Conservation (phyloP, 2,888 invertebrate species). For the Raillietiella orientalis region DNA sequence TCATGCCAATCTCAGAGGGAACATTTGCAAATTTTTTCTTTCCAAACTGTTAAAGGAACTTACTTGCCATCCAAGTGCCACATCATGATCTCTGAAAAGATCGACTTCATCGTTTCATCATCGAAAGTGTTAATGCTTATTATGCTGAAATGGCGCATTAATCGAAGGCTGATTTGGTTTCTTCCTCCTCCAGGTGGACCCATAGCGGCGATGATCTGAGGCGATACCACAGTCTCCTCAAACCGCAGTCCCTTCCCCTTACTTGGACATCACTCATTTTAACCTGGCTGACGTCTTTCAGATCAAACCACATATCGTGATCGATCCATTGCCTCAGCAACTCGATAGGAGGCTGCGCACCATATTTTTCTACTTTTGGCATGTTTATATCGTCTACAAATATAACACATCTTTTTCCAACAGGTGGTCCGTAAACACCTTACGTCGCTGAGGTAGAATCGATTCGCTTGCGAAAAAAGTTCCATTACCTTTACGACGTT, state of each 20-base stretch:
- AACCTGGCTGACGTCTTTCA: slow-evolving; percentile 39
- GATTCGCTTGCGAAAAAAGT: slow-evolving; percentile 3
- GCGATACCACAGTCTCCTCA: background rate
- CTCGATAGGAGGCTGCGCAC: slow-evolving; percentile 82
- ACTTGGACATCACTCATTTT: slow-evolving; percentile 56
- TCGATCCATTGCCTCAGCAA: slow-evolving; percentile 64
- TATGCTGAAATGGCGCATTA: slow-evolving; percentile 53
- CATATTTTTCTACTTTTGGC: slow-evolving; percentile 61
- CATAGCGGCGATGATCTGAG: slow-evolving; percentile 2
- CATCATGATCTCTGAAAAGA: slow-evolving; percentile 59
- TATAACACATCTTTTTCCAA: slow-evolving; percentile 56
- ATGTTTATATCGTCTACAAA: slow-evolving; percentile 92
- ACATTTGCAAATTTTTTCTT: no score
- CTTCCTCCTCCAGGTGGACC: slow-evolving; percentile 32
- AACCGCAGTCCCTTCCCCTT: background rate
- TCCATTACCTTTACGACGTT: slow-evolving; percentile 38
- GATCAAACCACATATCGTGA: slow-evolving; percentile 57
- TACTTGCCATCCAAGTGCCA: slow-evolving; percentile 86
- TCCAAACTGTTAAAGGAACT: no score
- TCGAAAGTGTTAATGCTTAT: slow-evolving; percentile 34
- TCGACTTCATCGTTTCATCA: slow-evolving; percentile 43
- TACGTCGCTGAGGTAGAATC: slow-evolving; percentile 4
- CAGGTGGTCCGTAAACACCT: slow-evolving; percentile 69
- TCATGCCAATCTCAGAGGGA: no score
- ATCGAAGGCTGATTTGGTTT: slow-evolving; percentile 49